A percentile compares a stretch with the other conserved stretches of the same genome.
These are phyloP conservation scores for Chionodraco myersi DNA, from an alignment of 2,113 vertebrate species.

Conservation along the genomic window DNA sequence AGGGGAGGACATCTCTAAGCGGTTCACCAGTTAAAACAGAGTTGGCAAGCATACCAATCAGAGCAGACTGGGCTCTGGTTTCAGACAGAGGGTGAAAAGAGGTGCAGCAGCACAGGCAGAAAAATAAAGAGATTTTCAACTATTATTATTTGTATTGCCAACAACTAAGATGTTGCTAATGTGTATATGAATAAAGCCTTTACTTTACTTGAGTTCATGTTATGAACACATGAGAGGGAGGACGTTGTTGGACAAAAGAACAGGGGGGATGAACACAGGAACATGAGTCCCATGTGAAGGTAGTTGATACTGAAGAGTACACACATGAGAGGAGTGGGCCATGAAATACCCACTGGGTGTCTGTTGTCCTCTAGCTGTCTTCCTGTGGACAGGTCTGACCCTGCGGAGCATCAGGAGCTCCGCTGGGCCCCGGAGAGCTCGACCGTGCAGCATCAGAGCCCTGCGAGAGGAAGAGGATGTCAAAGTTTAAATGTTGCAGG, in stretches of 20 bases:
- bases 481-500: background rate
- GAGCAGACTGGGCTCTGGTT: too few relatives aligned
- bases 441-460: slow-evolving; percentile 44
- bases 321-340: slow-evolving; percentile 7
- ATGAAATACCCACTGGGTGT: slow-evolving; percentile 47
- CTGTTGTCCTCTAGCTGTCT: slow-evolving; percentile 74
- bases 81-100: too few relatives aligned
- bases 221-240: background rate
- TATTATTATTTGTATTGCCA: too few relatives aligned
- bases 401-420: slow-evolving; percentile 49
- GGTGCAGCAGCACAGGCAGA: too few relatives aligned
- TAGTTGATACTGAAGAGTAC: slow-evolving; percentile 1
- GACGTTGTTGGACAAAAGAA: slow-evolving; percentile 4
- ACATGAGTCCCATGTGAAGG: slow-evolving; percentile 8
- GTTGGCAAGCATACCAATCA: too few relatives aligned
- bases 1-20: too few relatives aligned
- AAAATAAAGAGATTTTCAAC: too few relatives aligned
- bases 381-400: slow-evolving; percentile 67
- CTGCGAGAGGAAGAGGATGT: slow-evolving; percentile 41
- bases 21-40: background rate
- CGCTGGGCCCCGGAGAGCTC: slow-evolving; percentile 44
- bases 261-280: slow-evolving; percentile 1
- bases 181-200: too few relatives aligned
- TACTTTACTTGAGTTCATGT: background rate
- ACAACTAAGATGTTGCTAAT: too few relatives aligned